Base-by-base conservation (phyloP, 2,797 vertebrate genomes). In the Leucoraja ocellata region DNA sequence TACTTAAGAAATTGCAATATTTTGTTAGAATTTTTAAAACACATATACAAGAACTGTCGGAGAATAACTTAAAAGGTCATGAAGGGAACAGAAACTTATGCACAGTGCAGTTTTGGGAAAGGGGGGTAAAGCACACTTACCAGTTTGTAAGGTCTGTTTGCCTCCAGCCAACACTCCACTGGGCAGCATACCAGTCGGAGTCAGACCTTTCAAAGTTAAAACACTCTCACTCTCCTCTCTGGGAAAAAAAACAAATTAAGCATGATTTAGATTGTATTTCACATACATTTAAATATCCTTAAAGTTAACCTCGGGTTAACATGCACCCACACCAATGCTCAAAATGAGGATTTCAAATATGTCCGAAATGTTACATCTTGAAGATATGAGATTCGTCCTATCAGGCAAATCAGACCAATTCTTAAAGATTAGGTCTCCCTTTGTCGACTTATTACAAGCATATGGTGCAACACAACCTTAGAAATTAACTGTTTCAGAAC, bases 161-260 rank as follows among this genome's bases (percentile, higher is more conserved):
- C 97, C 97, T 94, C 97, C 97, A 93, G 97, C 96, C 94, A 97
- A 96, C 93, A 97, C 97, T 93, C 97, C 97, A 5, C 97, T 97
- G 76, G 97, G 97, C 95, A 97, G 95, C 97, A 97, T 97, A 94
- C 97, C 97, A 91, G 97, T 97, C 94, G 97, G 97, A 91, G 97
- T 97, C 95, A 97, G 95, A 93, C 97, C 97, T 95, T 97, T 97
- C 93, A 97, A 96, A 81, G 97, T 97, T 96, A 97, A 95, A 94
- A 97, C 97, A 94, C 97, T 97, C 95, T 97, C 97, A 94, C 97
- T 97, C 95, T 97, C 97, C 96, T 97, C 97, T 96, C 97, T 97
- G 96, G 28, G 73, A 76, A 92, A 83, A 84, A 92, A 91, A 13
- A 65, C 84, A n/a, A 88, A 68, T 65, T 4, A 65, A 32, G 61